A percentile compares a stretch with the other conserved stretches of the same genome.
These are phyloP conservation scores for Muraenolepis orangiensis DNA, from an alignment of 2,797 vertebrate genomes.

Conservation along the genomic window DNA sequence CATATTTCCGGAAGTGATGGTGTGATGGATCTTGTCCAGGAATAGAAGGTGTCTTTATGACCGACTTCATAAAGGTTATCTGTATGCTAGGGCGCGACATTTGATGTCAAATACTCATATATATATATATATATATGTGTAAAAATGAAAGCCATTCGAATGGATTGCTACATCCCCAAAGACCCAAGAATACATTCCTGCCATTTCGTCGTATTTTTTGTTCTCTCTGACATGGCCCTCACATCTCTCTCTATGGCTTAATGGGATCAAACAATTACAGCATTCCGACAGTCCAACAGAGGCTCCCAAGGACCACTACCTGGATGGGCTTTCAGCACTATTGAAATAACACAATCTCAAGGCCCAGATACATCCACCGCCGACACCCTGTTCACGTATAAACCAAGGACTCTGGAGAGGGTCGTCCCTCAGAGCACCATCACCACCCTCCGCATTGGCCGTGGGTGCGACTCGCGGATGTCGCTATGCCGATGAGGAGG, in stretches of 20 bases:
- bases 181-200: not conserved
- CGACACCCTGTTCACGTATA: conserved; percentile 39
- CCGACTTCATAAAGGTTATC: not conserved
- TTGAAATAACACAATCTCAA: conserved; percentile 52
- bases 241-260: conserved; percentile 15
- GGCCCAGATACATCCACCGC: conserved; percentile 38
- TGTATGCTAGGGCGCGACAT: not conserved
- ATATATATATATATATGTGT: too few species aligned
- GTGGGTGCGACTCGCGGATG: conserved; percentile 51
- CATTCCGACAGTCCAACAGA: conserved; percentile 28
- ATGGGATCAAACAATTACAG: conserved; percentile 38
- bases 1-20: not conserved
- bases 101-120: not conserved
- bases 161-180: not conserved
- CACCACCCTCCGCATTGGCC: conserved; percentile 37
- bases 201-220: too few species aligned
- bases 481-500: conserved; percentile 23
- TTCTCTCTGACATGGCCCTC: conserved; percentile 8
- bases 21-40: not conserved
- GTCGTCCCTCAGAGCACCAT: conserved; percentile 32
- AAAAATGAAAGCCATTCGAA: not conserved
- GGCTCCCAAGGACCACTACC: conserved; percentile 35
- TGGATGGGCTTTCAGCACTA: conserved; percentile 40
- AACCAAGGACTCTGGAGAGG: conserved; percentile 51
- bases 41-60: not conserved